Base-by-base conservation (phyloP, 1,140 invertebrate species). In the Dendrolimus kikuchii region DNA sequence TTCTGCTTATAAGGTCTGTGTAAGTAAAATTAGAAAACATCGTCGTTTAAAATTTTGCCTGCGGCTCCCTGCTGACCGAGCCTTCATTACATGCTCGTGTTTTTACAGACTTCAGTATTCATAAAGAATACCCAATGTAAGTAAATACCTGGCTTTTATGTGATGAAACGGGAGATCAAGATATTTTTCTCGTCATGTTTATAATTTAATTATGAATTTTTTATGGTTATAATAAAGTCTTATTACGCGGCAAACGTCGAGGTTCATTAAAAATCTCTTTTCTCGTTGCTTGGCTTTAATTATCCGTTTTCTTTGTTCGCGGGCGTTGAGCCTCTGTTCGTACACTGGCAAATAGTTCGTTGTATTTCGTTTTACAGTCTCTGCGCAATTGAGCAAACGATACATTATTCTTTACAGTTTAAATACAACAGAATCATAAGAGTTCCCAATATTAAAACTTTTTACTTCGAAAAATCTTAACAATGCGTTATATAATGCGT, bases 231-330 rank as follows among this genome's bases (percentile, higher is more conserved):
- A 77, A 80, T 80, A 80, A 81, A 78, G 64, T 71, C 72, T 74
- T 78, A 77, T 77, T 80, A 77, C 66, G 74, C 64, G 65, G 72
- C 61, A 65, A 74, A 71, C 69, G 74, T 65, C 68, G 68, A 58
- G 66, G 66, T 78, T 81, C 78, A 79, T 85, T 83, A 83, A 83
- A 70, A 82, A 78, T 77, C 70, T 82, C 68, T 80, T 78, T 78
- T 74, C 74, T 66, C 64, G 64, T 78, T 66, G 71, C 70, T 73
- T 74, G 67, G 62, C 70, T 72, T 76, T 83, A 81, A 83, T 85
- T 83, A 79, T 83, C 77, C 81, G 78, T 80, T 77, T 75, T 79
- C 78, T 81, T 85, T 81, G 77, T 85, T 75, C 70, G 51, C 59
- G 49, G 55, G 65, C 69, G 68, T 68, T 71, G 62, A 59, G 68